Evolutionary conservation across 2,797 vertebrate species (phyloP).

Genomic region (Galagoides demidoff): DNA sequence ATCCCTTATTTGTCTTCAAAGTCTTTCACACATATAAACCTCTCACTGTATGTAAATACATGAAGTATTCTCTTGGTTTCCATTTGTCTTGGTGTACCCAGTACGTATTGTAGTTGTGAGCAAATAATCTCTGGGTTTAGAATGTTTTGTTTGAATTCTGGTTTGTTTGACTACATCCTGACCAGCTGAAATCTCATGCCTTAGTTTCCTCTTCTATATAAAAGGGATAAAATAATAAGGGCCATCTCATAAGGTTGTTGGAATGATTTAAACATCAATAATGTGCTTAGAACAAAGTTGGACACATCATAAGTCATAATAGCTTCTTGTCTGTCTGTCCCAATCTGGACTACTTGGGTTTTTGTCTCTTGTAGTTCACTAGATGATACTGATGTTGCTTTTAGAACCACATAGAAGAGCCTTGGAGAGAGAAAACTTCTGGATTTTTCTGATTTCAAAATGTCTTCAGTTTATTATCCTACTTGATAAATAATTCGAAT

Average conservation of each 20-base stretch:
- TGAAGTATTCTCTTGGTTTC: not conserved
- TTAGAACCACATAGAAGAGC: not conserved
- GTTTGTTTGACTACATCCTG: not conserved
- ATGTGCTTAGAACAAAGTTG: not conserved
- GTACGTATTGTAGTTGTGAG: not conserved
- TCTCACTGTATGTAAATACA: not conserved
- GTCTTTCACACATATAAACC: not conserved
- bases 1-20: not conserved
- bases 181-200: not conserved
- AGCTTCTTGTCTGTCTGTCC: not conserved
- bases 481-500: not conserved
- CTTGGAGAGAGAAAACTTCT: not conserved
- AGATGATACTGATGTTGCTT: not conserved
- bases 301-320: not conserved
- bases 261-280: not conserved
- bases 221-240: conserved; percentile 4
- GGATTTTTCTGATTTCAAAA: not conserved
- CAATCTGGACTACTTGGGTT: not conserved
- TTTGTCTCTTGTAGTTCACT: not conserved
- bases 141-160: not conserved
- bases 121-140: not conserved
- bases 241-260: not conserved
- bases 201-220: not conserved
- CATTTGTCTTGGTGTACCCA: not conserved
- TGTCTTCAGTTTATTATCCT: not conserved